These are phyloP conservation scores for Dicentrarchus labrax DNA, from an alignment of 2,113 vertebrate genomes.

Conservation along the genomic window DNA sequence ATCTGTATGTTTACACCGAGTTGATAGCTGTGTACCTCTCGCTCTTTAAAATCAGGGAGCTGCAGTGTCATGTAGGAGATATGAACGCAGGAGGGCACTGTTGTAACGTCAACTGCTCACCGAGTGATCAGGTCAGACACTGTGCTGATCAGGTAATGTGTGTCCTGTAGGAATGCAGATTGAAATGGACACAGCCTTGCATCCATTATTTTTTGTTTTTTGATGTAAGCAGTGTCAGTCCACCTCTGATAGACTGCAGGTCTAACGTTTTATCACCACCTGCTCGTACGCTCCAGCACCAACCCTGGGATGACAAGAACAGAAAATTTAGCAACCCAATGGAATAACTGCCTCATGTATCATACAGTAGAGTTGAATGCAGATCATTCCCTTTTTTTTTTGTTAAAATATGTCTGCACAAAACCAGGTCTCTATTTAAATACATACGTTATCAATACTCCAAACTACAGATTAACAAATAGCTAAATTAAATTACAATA, in stretches of 20 bases:
- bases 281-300: constrained; percentile 96
- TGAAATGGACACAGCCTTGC: constrained; percentile 26
- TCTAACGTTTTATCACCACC: constrained; percentile 90
- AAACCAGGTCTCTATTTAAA: neutral
- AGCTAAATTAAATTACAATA: no score
- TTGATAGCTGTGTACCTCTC: neutral
- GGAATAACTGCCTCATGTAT: no score
- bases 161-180: constrained; percentile 52
- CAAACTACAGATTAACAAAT: no score
- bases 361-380: neutral
- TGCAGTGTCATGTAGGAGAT: constrained; percentile 29
- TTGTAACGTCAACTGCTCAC: constrained; percentile 32
- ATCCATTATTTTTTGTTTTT: constrained; percentile 20
- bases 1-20: constrained; percentile 9
- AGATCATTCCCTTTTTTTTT: neutral
- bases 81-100: constrained; percentile 64
- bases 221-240: constrained; percentile 27
- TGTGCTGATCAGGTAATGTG: constrained; percentile 30
- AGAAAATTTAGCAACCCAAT: neutral
- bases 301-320: constrained; percentile 80
- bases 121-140: constrained; percentile 9
- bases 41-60: constrained; percentile 1
- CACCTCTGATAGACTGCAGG: constrained; percentile 23
- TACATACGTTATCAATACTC: neutral
- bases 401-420: neutral